Percentiles rank a stretch among this genome's conserved stretches.
Conservation (phyloP, 2,888 invertebrate species). For the Leucozona laternaria region DNA sequence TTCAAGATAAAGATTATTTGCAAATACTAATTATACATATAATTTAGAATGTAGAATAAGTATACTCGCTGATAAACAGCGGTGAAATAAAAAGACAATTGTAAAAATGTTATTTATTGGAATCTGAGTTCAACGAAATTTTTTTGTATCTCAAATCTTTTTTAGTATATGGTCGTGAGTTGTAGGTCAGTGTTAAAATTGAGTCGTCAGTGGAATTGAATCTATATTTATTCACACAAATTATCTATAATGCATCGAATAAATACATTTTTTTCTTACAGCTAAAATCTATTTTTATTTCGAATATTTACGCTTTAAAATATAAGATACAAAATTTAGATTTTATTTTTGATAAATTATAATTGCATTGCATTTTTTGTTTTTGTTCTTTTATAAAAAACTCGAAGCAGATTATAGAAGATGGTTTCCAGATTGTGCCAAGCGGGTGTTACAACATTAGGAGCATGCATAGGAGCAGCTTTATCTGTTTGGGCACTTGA, state of each 20-base stretch:
- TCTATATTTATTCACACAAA: too few relatives aligned
- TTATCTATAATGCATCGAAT: too few relatives aligned
- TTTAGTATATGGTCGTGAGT: not conserved
- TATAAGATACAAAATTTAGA: not conserved
- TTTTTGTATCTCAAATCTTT: not conserved
- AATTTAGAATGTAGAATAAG: not conserved
- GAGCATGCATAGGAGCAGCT: slow-evolving; percentile 82
- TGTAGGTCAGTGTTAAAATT: slow-evolving; percentile 3
- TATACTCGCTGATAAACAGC: not conserved
- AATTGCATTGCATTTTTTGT: not conserved
- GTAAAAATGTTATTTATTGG: not conserved
- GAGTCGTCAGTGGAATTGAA: not conserved
- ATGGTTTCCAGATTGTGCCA: slow-evolving; percentile 83
- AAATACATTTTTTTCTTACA: not conserved
- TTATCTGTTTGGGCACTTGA: slow-evolving; percentile 81
- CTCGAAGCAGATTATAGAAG: slow-evolving; percentile 12
- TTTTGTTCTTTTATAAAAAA: not conserved
- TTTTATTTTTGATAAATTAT: not conserved
- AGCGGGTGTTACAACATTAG: slow-evolving; percentile 82
- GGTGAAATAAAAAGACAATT: not conserved
- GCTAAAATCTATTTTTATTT: not conserved
- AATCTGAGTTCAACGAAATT: slow-evolving; percentile 5
- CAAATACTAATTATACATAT: not conserved
- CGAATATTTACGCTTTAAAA: not conserved
- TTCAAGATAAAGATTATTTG: not conserved